phyloP scores from a whole-genome alignment of 2,888 invertebrate species.

The Apodemia zela region DNA sequence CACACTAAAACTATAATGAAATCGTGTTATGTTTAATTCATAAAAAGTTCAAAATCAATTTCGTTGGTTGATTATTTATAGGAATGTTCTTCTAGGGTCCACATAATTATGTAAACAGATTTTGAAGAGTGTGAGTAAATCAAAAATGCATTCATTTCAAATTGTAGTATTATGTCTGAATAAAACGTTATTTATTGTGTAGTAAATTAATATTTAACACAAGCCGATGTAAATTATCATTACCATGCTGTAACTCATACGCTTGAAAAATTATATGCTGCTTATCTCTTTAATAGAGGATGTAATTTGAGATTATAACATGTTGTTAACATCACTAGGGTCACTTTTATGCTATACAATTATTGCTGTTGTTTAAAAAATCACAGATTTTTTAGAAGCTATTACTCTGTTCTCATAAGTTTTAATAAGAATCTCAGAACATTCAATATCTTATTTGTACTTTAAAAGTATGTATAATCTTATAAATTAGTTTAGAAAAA shows the following conservation, averaged over 20 bases:
- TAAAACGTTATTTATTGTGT: conserved; percentile 18
- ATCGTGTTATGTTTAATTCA: not conserved
- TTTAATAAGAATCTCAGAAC: conserved; percentile 45
- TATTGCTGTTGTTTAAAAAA: conserved; percentile 28
- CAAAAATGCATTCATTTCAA: not conserved
- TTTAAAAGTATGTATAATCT: conserved; percentile 36
- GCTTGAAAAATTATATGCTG: conserved; percentile 15
- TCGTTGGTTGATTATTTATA: not conserved
- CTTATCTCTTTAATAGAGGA: conserved; percentile 7
- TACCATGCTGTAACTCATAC: conserved; percentile 21
- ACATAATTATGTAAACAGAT: conserved; percentile 16
- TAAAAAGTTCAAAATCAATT: not conserved
- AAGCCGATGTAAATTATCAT: conserved; percentile 19
- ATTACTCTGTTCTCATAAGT: conserved; percentile 35
- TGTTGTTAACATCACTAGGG: conserved; percentile 23
- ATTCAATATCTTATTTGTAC: conserved; percentile 49
- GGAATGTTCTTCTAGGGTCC: conserved; percentile 15
- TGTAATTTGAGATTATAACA: conserved; percentile 7
- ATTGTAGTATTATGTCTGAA: not conserved
- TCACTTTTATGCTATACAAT: conserved; percentile 24
- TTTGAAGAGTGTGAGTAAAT: not conserved
- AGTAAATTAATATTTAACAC: conserved; percentile 19
- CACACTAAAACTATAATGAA: not conserved
- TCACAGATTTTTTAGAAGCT: conserved; percentile 29
- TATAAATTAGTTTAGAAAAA: conserved; percentile 53